Conservation (phyloP, 1,140 invertebrate genomes). For the Drosophila simulans region DNA sequence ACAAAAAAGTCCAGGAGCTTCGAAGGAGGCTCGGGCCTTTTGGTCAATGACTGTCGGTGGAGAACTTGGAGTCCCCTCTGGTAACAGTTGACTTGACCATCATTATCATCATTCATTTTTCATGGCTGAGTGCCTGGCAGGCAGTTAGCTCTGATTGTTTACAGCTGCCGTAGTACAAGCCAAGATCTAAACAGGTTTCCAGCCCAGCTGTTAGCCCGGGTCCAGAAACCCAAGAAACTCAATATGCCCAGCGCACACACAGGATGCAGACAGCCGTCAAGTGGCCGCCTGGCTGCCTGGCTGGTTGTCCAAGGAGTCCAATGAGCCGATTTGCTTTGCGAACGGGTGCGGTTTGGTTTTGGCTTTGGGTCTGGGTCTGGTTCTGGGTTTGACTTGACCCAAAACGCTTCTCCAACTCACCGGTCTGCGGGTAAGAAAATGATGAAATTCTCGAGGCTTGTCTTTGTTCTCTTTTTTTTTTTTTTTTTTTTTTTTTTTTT, state of each 20-base stretch:
- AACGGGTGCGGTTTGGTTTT: conserved; percentile 52
- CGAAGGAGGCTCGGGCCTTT: conserved; percentile 19
- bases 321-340: conserved; percentile 28
- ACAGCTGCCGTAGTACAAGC: conserved; percentile 72
- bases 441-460: conserved; percentile 64
- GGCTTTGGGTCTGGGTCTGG: conserved; percentile 31
- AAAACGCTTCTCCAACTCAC: conserved; percentile 65
- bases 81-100: conserved; percentile 49
- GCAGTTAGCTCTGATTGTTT: conserved; percentile 81
- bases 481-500: conserved; percentile 19
- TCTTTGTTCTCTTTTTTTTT: conserved; percentile 34
- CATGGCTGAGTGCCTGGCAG: conserved; percentile 81
- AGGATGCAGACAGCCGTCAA: conserved; percentile 65
- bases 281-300: conserved; percentile 14
- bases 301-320: conserved; percentile 15
- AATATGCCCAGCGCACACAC: conserved; percentile 73
- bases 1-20: conserved; percentile 39
- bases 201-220: conserved; percentile 64
- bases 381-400: conserved; percentile 70
- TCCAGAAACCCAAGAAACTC: conserved; percentile 75
- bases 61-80: conserved; percentile 5
- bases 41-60: conserved; percentile 54
- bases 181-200: conserved; percentile 59
- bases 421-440: conserved; percentile 41
- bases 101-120: conserved; percentile 83